Percentiles rank a stretch among this genome's conserved stretches.
Conservation (phyloP, 2,797 vertebrate species). For the Syngnathus acus region DNA sequence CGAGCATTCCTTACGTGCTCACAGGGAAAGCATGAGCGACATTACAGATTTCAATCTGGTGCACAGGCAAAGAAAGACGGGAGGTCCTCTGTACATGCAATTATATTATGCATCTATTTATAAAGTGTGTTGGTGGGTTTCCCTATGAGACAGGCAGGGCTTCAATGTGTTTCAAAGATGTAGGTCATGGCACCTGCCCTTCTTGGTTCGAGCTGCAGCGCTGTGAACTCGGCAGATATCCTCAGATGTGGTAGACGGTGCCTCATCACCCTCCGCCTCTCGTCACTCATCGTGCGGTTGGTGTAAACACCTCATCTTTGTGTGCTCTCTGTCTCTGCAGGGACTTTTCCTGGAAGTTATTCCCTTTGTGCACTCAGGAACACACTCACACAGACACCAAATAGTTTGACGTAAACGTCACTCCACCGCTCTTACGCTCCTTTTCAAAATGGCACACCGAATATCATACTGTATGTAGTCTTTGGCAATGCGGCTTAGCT, state of each 20-base stretch:
- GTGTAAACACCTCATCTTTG: slow-evolving; percentile 35
- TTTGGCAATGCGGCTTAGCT: background rate
- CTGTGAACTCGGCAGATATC: slow-evolving; percentile 40
- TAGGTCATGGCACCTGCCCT: slow-evolving; percentile 45
- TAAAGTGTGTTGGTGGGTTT: background rate
- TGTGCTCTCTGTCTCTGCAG: slow-evolving; percentile 15
- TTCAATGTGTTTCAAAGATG: slow-evolving; percentile 28
- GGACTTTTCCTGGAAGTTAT: slow-evolving; percentile 31
- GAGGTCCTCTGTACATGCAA: background rate
- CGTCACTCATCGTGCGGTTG: slow-evolving; percentile 41
- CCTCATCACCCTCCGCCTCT: slow-evolving; percentile 8
- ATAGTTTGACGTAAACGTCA: slow-evolving; percentile 30
- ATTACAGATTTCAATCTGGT: background rate
- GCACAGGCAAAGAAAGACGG: background rate
- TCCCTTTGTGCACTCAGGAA: slow-evolving; percentile 3
- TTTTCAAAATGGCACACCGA: background rate
- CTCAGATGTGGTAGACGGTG: slow-evolving; percentile 23
- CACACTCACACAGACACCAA: slow-evolving; percentile 6
- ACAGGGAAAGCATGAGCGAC: background rate
- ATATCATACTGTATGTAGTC: background rate
- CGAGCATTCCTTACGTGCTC: slow-evolving; percentile 12
- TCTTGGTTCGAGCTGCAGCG: slow-evolving; percentile 36
- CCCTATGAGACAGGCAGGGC: background rate
- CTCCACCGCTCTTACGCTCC: background rate
- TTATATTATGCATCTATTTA: background rate